A percentile compares a stretch with the other conserved stretches of the same genome.
Evolutionary conservation across 2,797 vertebrate species (phyloP).

Genomic region (Falco naumanni): DNA sequence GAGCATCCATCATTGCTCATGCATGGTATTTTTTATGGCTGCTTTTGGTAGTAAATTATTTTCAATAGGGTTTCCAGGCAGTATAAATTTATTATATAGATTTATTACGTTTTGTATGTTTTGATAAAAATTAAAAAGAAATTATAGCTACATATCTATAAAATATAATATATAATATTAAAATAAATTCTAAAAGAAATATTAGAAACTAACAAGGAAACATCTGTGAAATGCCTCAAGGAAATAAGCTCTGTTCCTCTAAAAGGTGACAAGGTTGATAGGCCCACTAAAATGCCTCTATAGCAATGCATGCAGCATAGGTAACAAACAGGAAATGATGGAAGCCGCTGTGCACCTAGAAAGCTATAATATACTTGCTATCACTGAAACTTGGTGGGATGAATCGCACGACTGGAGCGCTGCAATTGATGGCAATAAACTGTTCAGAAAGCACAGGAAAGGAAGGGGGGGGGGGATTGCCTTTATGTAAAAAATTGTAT

Average conservation of each 20-base stretch:
- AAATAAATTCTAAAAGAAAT: too few relatives aligned
- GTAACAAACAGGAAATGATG: too few relatives aligned
- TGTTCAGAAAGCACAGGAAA: not conserved
- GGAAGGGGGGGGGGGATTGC: not conserved
- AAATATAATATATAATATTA: not conserved
- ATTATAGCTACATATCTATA: not conserved
- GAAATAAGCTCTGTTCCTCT: not conserved
- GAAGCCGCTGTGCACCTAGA: not conserved
- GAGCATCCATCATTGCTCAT: slow-evolving; percentile 11
- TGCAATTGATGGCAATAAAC: not conserved
- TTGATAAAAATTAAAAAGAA: slow-evolving; percentile 38
- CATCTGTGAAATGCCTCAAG: not conserved
- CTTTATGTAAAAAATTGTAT: too few relatives aligned
- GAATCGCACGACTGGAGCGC: not conserved
- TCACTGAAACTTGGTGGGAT: not conserved
- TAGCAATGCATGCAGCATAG: not conserved
- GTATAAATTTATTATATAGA: slow-evolving; percentile 47
- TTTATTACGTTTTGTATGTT: slow-evolving; percentile 12
- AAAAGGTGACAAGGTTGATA: not conserved
- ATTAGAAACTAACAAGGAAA: not conserved
- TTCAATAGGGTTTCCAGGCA: slow-evolving; percentile 4
- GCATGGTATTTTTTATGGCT: slow-evolving; percentile 15
- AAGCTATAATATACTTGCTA: not conserved
- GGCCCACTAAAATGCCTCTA: not conserved
- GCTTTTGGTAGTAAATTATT: slow-evolving; percentile 50